Base-by-base conservation (phyloP, 1,140 invertebrate genomes). In the Drosophila willistoni region DNA sequence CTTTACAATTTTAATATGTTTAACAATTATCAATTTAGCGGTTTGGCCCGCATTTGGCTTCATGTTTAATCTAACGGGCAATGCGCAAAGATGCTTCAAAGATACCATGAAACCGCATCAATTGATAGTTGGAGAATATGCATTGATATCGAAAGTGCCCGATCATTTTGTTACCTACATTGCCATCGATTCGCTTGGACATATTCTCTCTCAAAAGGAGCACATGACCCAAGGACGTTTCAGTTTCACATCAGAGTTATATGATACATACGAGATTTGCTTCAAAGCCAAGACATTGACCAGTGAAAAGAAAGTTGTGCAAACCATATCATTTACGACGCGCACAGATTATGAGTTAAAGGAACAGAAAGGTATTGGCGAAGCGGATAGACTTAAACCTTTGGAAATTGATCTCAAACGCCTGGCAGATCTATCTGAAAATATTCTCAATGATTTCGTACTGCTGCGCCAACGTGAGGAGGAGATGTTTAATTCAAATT, bases 311-410 rank as follows among this genome's bases (percentile, higher is more conserved):
- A 96, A 96, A 71, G 93, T 95, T 19, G 93, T 94, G 60, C 97
- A 99, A 92, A 98, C 99, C 93, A 95, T 99, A 34, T 95, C 94
- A 51, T 92, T 99, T 14, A 93, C 95, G 54, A 95, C 97, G 57
- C 99, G 99, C 93, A 96, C 97, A 92, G 98, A 98, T 42, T 96
- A 98, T 73, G 98, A 99, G 94, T 98, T 98, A n/a, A 99, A 99
- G 92, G 98, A 94, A 90, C 99, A 99, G 93, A 98, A 99, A 93
- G 96, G 96, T 77, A 94, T 99, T 89, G 97, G 96, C 44, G 98
- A 99, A 94, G 98, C 98, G 47, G 97, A 97, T 10, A 99, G 99
- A 92, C 93, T 99, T 64, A 99, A 99, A 93, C 98, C 98, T 3
- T 95, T 99, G 79, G 99, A 99, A 94, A 95, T 99, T 19, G 98